Evolutionary conservation across 2,888 invertebrate species (phyloP), one percentile per base, ranked within the genome.

Genomic region (Plagodis pulveraria): DNA sequence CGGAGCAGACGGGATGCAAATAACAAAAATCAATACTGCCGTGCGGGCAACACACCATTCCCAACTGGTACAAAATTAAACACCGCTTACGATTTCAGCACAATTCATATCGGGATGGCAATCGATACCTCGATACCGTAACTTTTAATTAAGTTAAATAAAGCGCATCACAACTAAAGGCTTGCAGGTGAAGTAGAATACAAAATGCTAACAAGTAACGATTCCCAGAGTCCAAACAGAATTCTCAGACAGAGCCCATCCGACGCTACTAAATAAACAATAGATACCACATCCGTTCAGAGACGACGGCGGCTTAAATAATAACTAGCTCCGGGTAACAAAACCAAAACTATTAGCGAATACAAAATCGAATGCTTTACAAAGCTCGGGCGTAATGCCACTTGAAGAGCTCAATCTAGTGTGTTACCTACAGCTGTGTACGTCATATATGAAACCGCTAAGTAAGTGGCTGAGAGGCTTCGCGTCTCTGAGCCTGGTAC

Each of bases 21-120:
- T 91, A 91, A 89, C 89, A 86, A 90, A 91, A 91, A 91, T 91
- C 91, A 86, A 91, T 91, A 91, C 62, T 83, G 67, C 65, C 70
- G 77, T 82, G 79, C 83, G 82, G 77, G 74, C 83, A 83, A 83
- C 82, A 82, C 81, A 80, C 79, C 74, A 78, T 74, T 75, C 75
- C 78, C 81, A 82, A 87, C 87, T 80, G 86, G 85, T 82, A 85
- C 86, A 78, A 87, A 88, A 88, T 87, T 87, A 86, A 65, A 82
- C 78, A 72, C 74, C 57, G 60, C 51, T 73, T 68, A 76, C 78
- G 67, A 80, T 83, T 85, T 85, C 77, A 82, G 77, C 74, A 76
- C 76, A 76, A 69, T 77, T 73, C 70, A 71, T 72, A 74, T 72
- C 62, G 64, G 56, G 57, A 61, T 60, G 56, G 50, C 62, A 67